phyloP scores from a whole-genome alignment of 37 sponge, comb jelly and placozoan genomes.

The Halichondria panicea region DNA sequence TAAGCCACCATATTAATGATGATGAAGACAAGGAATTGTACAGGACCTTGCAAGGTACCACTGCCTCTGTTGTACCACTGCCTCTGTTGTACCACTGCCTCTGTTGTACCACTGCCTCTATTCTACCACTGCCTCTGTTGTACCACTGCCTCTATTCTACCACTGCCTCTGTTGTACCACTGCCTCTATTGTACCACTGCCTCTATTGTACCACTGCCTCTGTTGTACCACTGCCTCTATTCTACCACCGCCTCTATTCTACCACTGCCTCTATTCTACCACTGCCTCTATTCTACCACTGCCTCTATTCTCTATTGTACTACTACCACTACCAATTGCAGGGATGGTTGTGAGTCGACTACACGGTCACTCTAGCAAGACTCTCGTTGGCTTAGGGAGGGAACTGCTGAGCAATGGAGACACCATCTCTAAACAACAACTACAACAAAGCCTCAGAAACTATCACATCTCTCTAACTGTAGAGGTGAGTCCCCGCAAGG shows the following conservation, averaged over 20 bases:
- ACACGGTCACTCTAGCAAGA: slow-evolving; percentile 77
- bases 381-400: slow-evolving; percentile 67
- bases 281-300: neutral
- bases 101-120: too few species aligned
- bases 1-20: slow-evolving; percentile 1
- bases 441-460: slow-evolving; percentile 36
- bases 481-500: slow-evolving; percentile 25
- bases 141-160: too few species aligned
- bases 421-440: slow-evolving; percentile 6
- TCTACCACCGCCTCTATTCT: too few species aligned
- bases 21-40: slow-evolving; percentile 22
- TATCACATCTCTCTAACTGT: slow-evolving; percentile 58
- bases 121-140: too few species aligned
- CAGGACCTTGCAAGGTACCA: slow-evolving; percentile 73
- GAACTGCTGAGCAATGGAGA: neutral
- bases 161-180: too few species aligned
- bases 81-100: too few species aligned
- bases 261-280: too few species aligned
- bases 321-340: slow-evolving; percentile 7
- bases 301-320: neutral
- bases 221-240: too few species aligned
- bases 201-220: too few species aligned
- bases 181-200: too few species aligned
- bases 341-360: slow-evolving; percentile 75
- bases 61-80: too few species aligned